Conservation (phyloP, 2,888 invertebrate species). For the Clivina fossor region DNA sequence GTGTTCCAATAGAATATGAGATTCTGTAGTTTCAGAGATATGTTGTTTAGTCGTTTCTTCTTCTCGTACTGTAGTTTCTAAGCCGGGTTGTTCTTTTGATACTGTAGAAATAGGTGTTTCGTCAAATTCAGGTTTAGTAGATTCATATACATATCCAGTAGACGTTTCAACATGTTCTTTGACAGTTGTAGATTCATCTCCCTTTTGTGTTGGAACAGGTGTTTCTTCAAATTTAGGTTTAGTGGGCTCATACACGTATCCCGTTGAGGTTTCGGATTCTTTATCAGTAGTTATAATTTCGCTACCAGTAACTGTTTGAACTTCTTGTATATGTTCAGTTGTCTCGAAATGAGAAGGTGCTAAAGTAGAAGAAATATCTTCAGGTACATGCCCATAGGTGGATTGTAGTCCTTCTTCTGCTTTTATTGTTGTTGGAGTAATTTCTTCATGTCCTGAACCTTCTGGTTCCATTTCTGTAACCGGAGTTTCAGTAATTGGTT, state of each 20-base stretch:
- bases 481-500: conserved; percentile 1
- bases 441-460: conserved; percentile 24
- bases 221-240: conserved; percentile 10
- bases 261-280: neutral
- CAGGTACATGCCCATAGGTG: conserved; percentile 26
- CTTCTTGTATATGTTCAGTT: conserved; percentile 15
- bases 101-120: conserved; percentile 23
- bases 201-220: conserved; percentile 8
- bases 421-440: too few species aligned
- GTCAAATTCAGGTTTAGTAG: conserved; percentile 21
- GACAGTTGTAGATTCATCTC: conserved; percentile 13
- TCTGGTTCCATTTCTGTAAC: conserved; percentile 19
- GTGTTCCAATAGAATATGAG: too few species aligned
- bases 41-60: conserved; percentile 23
- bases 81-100: neutral
- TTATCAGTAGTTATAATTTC: conserved; percentile 18
- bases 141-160: conserved; percentile 14
- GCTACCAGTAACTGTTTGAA: neutral
- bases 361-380: conserved; percentile 29
- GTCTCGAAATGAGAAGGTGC: conserved; percentile 27
- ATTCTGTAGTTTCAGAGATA: conserved; percentile 13
- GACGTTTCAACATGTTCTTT: conserved; percentile 1
- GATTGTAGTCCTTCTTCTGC: conserved; percentile 34
- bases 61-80: conserved; percentile 20
- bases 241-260: neutral